phyloP scores from a whole-genome alignment of 2,888 invertebrate genomes.

The Monochamus alternatus region DNA sequence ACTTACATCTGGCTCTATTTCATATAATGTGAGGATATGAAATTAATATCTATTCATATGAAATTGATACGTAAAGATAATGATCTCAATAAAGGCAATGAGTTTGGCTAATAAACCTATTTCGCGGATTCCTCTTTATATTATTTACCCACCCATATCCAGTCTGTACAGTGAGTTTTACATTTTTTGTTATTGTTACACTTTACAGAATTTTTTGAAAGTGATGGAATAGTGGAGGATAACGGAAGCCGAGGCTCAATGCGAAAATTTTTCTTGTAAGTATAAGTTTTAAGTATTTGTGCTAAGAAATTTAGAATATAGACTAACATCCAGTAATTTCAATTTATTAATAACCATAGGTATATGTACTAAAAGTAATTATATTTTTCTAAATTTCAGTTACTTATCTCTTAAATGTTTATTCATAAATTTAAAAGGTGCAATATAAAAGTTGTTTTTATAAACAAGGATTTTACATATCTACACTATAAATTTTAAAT shows the following conservation, averaged over 20 bases:
- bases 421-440: too few species aligned
- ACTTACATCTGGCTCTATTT: too few species aligned
- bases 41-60: not conserved
- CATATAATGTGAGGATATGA: too few species aligned
- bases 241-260: not conserved
- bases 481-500: not conserved
- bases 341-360: too few species aligned
- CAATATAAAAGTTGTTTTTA: not conserved
- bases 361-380: too few species aligned
- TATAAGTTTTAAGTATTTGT: not conserved
- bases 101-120: not conserved
- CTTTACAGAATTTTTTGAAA: not conserved
- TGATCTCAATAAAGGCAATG: not conserved
- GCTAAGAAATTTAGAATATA: too few species aligned
- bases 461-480: not conserved
- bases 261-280: slow-evolving; percentile 1
- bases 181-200: not conserved
- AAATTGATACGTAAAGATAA: not conserved
- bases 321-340: too few species aligned
- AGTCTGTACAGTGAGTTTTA: not conserved
- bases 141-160: not conserved
- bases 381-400: too few species aligned
- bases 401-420: too few species aligned
- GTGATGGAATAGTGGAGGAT: not conserved
- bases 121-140: too few species aligned